These are phyloP conservation scores for Galbula dea DNA, from an alignment of 2,113 vertebrate genomes.

Conservation along the genomic window DNA sequence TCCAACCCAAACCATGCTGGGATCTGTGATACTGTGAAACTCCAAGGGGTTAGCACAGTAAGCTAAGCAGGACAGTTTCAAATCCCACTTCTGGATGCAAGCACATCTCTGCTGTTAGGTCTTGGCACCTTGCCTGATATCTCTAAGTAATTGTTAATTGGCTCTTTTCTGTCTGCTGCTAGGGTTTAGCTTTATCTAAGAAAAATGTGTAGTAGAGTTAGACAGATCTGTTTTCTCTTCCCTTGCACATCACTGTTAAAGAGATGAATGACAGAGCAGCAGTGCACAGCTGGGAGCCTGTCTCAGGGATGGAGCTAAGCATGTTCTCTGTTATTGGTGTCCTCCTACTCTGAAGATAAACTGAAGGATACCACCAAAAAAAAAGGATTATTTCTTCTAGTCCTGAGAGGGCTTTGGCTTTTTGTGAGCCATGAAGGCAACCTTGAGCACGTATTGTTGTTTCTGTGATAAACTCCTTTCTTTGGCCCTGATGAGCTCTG, in stretches of 20 bases:
- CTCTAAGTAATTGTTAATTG: neutral
- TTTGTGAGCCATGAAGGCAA: neutral
- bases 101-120: neutral
- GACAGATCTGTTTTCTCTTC: neutral
- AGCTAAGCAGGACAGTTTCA: too few relatives aligned
- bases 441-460: neutral
- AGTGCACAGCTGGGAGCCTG: neutral
- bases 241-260: neutral
- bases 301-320: neutral
- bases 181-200: neutral
- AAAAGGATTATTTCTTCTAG: neutral
- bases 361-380: neutral
- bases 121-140: neutral
- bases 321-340: accelerated
- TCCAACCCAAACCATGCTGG: too few relatives aligned
- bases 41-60: too few relatives aligned
- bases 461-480: too few relatives aligned
- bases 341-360: neutral
- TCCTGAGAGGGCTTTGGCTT: neutral
- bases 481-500: too few relatives aligned
- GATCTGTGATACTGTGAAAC: too few relatives aligned
- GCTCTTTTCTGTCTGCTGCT: neutral
- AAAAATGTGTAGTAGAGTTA: neutral
- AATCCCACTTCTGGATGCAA: too few relatives aligned
- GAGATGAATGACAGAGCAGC: accelerated